Evolutionary conservation across 2,888 invertebrate species (phyloP), one percentile per base, ranked within the genome.

Genomic region (Matsumyia berberina): DNA sequence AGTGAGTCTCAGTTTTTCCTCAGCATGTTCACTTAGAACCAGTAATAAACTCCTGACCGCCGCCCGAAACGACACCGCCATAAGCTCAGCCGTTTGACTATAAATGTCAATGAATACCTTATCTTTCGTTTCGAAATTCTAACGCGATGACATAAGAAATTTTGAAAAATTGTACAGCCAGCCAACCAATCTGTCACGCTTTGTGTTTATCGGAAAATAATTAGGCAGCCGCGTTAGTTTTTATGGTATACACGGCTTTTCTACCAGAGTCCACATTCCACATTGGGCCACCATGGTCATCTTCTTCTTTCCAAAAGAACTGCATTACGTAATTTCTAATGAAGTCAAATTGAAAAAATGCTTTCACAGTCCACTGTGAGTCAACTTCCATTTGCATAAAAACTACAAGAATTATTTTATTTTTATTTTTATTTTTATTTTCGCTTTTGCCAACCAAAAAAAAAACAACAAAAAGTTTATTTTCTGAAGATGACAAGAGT

Each of bases 321-420:
- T 70, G 51, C 70, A 76, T 82, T 82, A 82, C 81, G 81, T 76
- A 70, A 82, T 76, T 42, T 66, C 58, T 57, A 70, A 70, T 64
- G 51, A 64, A 64, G 64, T 33, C 37, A 69, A 78, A 49, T n/a
- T n/a, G n/a, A 33, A 58, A 35, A 17, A 29, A 44, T 33, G 1
- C n/a, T n/a, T 11, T 7, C 12, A 12, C 9, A 42, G 5, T 42
- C 44, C 11, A n/a, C n/a, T 55, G 58, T 70, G 70, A 70, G 70
- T 70, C 70, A 70, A 49, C 70, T 70, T 70, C 58, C 70, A 58
- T 49, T 70, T 49, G 70, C 51, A 39, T 17, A 35, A 53, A 24
- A 12, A 44, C 62, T 39, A 31, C 2, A 55, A 17, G 24, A 46
- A 35, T n/a, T 42, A 0, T 5, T 15, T 46, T 5, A 3, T 33